Base-by-base conservation (phyloP, 2,888 invertebrate genomes). In the Ormyrus nitidulus region DNA sequence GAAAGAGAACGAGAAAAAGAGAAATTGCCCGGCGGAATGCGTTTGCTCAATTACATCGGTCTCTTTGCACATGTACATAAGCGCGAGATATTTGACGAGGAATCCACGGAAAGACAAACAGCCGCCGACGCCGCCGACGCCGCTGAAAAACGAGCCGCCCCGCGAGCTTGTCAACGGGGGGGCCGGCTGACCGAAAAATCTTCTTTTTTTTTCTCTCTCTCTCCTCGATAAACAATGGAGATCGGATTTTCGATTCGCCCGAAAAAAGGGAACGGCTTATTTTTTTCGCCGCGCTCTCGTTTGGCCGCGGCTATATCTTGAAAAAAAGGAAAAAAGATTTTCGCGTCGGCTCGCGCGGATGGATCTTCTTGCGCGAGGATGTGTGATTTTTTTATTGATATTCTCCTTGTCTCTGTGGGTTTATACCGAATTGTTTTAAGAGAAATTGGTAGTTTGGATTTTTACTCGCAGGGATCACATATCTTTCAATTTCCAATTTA, bases 31-130 rank as follows among this genome's bases (percentile, higher is more conserved):
- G 13, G 13, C 46, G 79, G 65, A 79, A 77, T 79, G 79, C 79
- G 74, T 77, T 81, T 79, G 79, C 79, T 79, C 73, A 81, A 79
- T 79, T 79, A 81, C 70, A 74, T 74, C 70, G 73, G 70, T 64
- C 61, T 49, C 49, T 68, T 34, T 9, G 56, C 19, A 34, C 59
- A 11, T 48, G 58, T 48, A 54, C 53, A 56, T 7, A 64, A 69
- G 68, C 44, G 76, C 56, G 77, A 77, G 72, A 68, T 78, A 81
- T 78, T 81, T 76, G 76, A 76, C 74, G 81, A 78, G 76, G 76
- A 76, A 72, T 74, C 62, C 68, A 49, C 72, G 51, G 59, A 66
- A 79, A 79, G 76, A 72, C 74, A 81, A 77, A 79, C 79, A 74
- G 77, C 64, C 64, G 34, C 7, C 34, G 34, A 34, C 34, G 34